Base-by-base conservation (phyloP, 1,140 invertebrate species). In the Neotoxoptera formosana region DNA sequence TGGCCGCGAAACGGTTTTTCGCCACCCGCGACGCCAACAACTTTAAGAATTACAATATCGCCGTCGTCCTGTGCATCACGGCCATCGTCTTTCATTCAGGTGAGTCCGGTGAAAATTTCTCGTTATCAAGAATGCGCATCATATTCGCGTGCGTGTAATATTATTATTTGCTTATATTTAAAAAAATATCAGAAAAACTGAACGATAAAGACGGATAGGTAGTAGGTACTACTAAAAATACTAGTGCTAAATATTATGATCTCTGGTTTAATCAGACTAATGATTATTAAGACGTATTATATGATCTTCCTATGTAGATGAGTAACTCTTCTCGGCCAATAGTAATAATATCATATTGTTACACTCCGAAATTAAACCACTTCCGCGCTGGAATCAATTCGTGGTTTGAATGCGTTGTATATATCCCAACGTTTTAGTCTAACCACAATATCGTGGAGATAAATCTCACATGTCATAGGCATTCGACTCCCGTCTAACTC, bases 101-200 rank as follows among this genome's bases (percentile, higher is more conserved):
- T 93, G n/a, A 93, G 91, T 92, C 34, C 8, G 20, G 0, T 83
- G 7, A 23, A 20, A 83, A 83, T 53, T 21, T 21, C 21, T 53
- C 14, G 14, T 17, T 0, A n/a, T 67, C 0, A 11, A 3, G 14
- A 76, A 7, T 4, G 14, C 6, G n/a, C 14, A 0, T 0, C 14
- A n/a, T n/a, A n/a, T 76, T 76, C 14, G 0, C 14, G 1, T n/a
- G 4, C 17, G 2, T 76, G 17, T 67, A 21, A 6, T 21, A 76
- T 7, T 17, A n/a, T 3, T 76, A 76, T 76, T 14, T 17, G 17
- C n/a, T 76, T 17, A 11, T 67, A n/a, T 41, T 41, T 41, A 1
- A 41, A 41, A 41, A 76, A n/a, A n/a, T n/a, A 1, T n/a, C 30
- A 20, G 17, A 76, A 25, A 60, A 1, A 60, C 25, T 60, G 8